Conservation (phyloP, 2,888 invertebrate species). For the Agonopterix arenella region DNA sequence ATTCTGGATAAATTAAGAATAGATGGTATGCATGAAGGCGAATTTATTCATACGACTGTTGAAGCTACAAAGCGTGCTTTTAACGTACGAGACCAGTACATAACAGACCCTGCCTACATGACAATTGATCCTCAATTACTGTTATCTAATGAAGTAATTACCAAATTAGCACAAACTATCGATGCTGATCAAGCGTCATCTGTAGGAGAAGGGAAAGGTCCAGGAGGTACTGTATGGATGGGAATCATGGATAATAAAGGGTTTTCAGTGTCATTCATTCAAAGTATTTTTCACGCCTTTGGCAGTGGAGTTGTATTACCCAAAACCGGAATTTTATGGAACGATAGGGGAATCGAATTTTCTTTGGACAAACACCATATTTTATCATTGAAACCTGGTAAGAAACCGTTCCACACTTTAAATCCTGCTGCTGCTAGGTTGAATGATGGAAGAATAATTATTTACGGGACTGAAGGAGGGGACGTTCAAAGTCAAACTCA, state of each 20-base stretch:
- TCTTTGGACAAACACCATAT: constrained; percentile 40
- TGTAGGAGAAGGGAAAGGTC: constrained; percentile 35
- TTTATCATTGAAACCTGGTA: constrained; percentile 48
- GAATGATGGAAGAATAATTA: constrained; percentile 53
- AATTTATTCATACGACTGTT: constrained; percentile 53
- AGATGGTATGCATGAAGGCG: constrained; percentile 48
- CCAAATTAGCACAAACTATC: constrained; percentile 42
- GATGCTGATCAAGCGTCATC: constrained; percentile 30
- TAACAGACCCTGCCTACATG: constrained; percentile 59
- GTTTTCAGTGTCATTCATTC: constrained; percentile 64
- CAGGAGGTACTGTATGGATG: constrained; percentile 65
- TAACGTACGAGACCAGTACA: constrained; percentile 38
- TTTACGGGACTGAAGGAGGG: constrained; percentile 62
- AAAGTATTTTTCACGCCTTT: constrained; percentile 51
- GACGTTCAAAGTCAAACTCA: constrained; percentile 66
- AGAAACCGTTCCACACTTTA: constrained; percentile 60
- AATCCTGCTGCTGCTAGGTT: constrained; percentile 57
- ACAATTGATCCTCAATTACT: constrained; percentile 40
- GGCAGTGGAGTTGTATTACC: constrained; percentile 60
- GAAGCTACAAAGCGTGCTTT: constrained; percentile 59
- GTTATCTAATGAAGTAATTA: constrained; percentile 31
- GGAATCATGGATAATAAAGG: constrained; percentile 63
- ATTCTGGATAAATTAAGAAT: constrained; percentile 51
- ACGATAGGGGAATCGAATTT: constrained; percentile 54
- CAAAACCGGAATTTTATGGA: constrained; percentile 60